Base-by-base conservation (phyloP, 1,140 invertebrate genomes). In the Hesperophylax magnus region DNA sequence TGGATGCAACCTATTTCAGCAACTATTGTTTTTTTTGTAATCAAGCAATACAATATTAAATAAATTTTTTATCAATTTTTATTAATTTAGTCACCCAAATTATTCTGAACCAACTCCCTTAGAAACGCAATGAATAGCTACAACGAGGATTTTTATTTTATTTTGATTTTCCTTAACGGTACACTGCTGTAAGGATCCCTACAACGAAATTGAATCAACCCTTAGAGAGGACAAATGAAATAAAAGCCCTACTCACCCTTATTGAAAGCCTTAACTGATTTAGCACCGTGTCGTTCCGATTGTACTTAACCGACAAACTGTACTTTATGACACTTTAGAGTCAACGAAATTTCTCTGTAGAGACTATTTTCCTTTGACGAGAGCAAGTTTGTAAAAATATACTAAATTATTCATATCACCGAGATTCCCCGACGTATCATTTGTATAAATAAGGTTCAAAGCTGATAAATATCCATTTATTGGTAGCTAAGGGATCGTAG, bases 151-250 rank as follows among this genome's bases (percentile, higher is more conserved):
- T 14, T n/a, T 47, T 47, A 47, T 47, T 47, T 47, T 47, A 47
- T 47, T 47, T 47, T 1, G 39, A 47, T 47, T 47, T 47, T 2
- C 39, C 8, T 11, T 47, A 47, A 47, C 39, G 3, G 39, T 47
- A 47, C 39, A 47, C 39, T 47, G 39, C 24, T 61, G 17, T 67
- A 8, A 47, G 69, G 34, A 34, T 11, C 71, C 39, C 22, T 53
- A 31, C 54, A 24, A n/a, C 58, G 71, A 27, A 72, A 75, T 58
- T 58, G 9, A 75, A 75, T 75, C 71, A 75, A 22, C 71, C 71
- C 71, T 75, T 75, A 24, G 54, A 75, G 71, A 75, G 71, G 53
- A 24, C 52, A 75, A 58, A 75, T 75, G 54, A 75, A 75, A 75
- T 75, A 22, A 75, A 75, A 75, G 54, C 39, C 71, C n/a, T 31